phyloP scores from a whole-genome alignment of 2,888 invertebrate genomes.

The Taphrorychus bicolor region DNA sequence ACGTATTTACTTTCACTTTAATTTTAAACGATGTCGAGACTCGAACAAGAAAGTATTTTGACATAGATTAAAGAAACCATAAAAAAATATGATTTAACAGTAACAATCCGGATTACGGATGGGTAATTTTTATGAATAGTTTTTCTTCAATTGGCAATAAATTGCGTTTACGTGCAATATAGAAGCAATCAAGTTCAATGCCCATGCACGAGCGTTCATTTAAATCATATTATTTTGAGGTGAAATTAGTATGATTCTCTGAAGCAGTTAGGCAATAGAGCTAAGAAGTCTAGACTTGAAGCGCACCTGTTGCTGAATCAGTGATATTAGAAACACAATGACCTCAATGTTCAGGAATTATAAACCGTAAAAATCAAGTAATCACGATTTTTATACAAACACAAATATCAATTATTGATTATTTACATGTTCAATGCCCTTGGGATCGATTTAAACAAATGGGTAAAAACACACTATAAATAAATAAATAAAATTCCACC shows the following conservation, averaged over 20 bases:
- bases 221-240: too few species aligned
- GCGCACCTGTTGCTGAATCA: too few species aligned
- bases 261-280: not conserved
- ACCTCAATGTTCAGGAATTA: not conserved
- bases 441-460: too few species aligned
- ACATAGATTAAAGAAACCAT: slow-evolving; percentile 20
- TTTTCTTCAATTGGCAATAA: not conserved
- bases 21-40: slow-evolving; percentile 6
- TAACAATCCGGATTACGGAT: slow-evolving; percentile 13
- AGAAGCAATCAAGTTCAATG: not conserved
- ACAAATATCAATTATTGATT: not conserved
- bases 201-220: too few species aligned
- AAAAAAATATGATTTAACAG: slow-evolving; percentile 17
- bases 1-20: slow-evolving; percentile 31
- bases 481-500: too few species aligned
- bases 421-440: too few species aligned
- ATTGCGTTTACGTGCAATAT: not conserved
- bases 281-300: too few species aligned
- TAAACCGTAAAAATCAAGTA: not conserved
- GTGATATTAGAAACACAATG: not conserved
- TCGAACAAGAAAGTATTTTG: slow-evolving; percentile 19
- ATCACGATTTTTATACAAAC: not conserved
- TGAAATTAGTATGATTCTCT: too few species aligned
- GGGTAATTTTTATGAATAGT: slow-evolving; percentile 6
- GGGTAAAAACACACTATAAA: too few species aligned